phyloP scores from a whole-genome alignment of 2,888 invertebrate species.

The Eupithecia tripunctaria region DNA sequence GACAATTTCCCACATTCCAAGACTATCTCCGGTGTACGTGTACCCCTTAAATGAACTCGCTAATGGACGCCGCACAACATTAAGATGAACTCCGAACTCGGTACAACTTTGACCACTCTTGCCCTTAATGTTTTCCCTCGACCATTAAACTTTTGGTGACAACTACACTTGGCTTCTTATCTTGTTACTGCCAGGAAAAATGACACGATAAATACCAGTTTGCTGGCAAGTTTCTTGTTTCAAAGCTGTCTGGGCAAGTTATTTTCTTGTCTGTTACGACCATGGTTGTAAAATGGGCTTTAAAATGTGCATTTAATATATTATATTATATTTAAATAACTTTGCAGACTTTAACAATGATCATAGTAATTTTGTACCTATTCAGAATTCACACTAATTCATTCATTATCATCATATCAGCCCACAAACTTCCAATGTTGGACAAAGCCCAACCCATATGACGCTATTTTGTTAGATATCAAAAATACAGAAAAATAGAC shows the following conservation, averaged over 20 bases:
- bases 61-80: slow-evolving; percentile 70
- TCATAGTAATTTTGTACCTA: not conserved
- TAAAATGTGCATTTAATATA: not conserved
- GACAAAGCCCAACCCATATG: not conserved
- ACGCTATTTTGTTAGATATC: not conserved
- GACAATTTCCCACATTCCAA: slow-evolving; percentile 22
- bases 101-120: slow-evolving; percentile 68
- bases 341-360: not conserved
- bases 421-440: not conserved
- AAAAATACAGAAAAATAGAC: not conserved
- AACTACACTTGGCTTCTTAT: slow-evolving; percentile 53
- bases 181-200: slow-evolving; percentile 45
- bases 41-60: slow-evolving; percentile 58
- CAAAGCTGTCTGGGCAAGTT: slow-evolving; percentile 13
- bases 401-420: not conserved
- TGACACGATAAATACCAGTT: slow-evolving; percentile 29
- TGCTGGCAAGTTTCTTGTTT: slow-evolving; percentile 23
- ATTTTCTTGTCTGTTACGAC: slow-evolving; percentile 12
- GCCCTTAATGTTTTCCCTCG: slow-evolving; percentile 66
- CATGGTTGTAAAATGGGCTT: not conserved
- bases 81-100: slow-evolving; percentile 64
- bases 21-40: slow-evolving; percentile 34
- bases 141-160: slow-evolving; percentile 61
- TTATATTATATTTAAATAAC: not conserved
- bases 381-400: not conserved